phyloP scores from a whole-genome alignment of 2,888 invertebrate species.

The Craniophora ligustri region DNA sequence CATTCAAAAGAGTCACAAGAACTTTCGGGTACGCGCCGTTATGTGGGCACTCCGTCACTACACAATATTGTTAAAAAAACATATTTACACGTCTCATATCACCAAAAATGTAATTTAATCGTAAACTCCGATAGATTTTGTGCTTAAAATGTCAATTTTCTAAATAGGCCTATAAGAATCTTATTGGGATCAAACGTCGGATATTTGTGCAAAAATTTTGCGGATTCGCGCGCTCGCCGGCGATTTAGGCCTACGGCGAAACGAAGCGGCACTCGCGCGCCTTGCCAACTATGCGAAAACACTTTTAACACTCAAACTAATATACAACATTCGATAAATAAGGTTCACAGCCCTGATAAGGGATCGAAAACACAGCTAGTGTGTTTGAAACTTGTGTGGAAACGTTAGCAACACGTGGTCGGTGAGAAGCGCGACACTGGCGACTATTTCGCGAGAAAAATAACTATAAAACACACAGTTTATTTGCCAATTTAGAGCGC shows the following conservation, averaged over 20 bases:
- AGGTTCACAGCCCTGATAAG: constrained; percentile 67
- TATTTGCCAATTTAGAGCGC: constrained; percentile 26
- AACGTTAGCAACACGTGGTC: constrained; percentile 44
- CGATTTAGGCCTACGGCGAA: constrained; percentile 77
- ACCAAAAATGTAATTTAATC: constrained; percentile 64
- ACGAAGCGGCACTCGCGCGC: constrained; percentile 57
- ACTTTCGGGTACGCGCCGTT: constrained; percentile 46
- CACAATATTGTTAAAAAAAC: constrained; percentile 67
- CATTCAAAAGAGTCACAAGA: constrained; percentile 53
- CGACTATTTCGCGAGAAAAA: constrained; percentile 26
- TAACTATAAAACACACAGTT: constrained; percentile 19
- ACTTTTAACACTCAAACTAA: constrained; percentile 58
- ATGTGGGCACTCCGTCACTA: constrained; percentile 64
- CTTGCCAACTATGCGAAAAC: constrained; percentile 49
- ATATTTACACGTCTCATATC: constrained; percentile 53
- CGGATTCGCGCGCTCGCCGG: constrained; percentile 64
- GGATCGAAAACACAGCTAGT: constrained; percentile 49
- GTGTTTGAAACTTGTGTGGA: constrained; percentile 25
- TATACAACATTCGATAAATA: constrained; percentile 61
- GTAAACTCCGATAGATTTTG: constrained; percentile 57
- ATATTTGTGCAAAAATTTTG: constrained; percentile 79
- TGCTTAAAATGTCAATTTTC: constrained; percentile 56
- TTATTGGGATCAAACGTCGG: constrained; percentile 73
- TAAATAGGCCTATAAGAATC: constrained; percentile 87
- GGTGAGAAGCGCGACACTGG: constrained; percentile 11